Percentiles rank a stretch among this genome's conserved stretches.
These are phyloP conservation scores for Parus major DNA, from an alignment of 2,113 vertebrate genomes.

Conservation along the genomic window DNA sequence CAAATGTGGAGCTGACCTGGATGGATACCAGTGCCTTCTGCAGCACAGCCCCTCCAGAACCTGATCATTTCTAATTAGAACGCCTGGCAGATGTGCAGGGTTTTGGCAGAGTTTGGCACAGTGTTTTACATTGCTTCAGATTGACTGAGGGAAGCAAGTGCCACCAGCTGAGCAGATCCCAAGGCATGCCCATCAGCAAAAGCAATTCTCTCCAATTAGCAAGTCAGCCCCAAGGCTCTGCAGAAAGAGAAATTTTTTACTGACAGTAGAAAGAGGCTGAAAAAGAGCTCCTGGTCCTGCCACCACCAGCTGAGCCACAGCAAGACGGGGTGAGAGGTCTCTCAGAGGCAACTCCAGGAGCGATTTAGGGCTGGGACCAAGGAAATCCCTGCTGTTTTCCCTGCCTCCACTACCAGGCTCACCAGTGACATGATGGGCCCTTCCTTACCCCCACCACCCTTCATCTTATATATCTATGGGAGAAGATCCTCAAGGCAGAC, in stretches of 20 bases:
- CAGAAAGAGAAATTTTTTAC: not conserved
- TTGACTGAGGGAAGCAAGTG: not conserved
- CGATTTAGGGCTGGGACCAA: rapidly evolving
- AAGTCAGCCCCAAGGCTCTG: not conserved
- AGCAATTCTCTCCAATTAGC: not conserved
- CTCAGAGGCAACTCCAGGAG: rapidly evolving
- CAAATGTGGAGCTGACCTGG: not conserved
- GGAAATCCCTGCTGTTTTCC: not conserved
- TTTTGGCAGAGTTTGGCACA: not conserved
- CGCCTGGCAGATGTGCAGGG: not conserved
- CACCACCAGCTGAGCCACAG: not conserved
- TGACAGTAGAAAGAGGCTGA: not conserved
- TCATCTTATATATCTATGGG: not conserved
- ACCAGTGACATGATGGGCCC: not conserved
- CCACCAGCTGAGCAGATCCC: not conserved
- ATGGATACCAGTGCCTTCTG: not conserved
- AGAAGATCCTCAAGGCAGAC: not conserved
- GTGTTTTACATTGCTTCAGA: not conserved
- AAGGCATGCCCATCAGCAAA: rapidly evolving
- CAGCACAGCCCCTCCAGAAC: not conserved
- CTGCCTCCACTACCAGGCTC: not conserved
- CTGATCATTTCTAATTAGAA: not conserved
- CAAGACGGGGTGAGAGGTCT: rapidly evolving
- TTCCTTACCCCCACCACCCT: not conserved
- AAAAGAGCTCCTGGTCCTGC: not conserved